These are phyloP conservation scores for Metalampra italica DNA, from an alignment of 2,888 invertebrate genomes.

Conservation along the genomic window DNA sequence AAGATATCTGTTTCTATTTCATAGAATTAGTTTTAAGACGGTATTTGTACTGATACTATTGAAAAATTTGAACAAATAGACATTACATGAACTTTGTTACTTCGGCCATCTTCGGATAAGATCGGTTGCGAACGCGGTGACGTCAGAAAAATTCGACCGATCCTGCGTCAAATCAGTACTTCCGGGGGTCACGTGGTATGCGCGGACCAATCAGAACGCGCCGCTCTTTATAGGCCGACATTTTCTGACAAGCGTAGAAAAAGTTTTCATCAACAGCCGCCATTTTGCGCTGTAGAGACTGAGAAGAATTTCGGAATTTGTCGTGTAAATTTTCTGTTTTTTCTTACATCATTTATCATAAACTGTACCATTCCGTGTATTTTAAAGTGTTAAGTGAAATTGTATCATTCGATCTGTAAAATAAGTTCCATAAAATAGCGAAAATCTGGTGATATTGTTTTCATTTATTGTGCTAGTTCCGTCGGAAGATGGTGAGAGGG, in stretches of 20 bases:
- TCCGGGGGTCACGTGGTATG: slow-evolving; percentile 74
- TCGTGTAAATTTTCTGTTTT: slow-evolving; percentile 83
- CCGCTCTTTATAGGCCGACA: slow-evolving; percentile 74
- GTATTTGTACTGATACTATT: neutral
- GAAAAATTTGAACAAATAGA: slow-evolving; percentile 12
- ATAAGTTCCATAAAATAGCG: slow-evolving; percentile 68
- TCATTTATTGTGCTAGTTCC: slow-evolving; percentile 86
- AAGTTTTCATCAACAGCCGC: slow-evolving; percentile 97
- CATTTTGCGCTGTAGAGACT: slow-evolving; percentile 92
- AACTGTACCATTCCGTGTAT: slow-evolving; percentile 79
- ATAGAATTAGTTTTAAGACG: neutral
- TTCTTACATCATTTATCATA: slow-evolving; percentile 78
- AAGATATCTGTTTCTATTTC: neutral
- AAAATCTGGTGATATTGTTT: slow-evolving; percentile 81
- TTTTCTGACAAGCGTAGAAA: slow-evolving; percentile 96
- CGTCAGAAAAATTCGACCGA: slow-evolving; percentile 69
- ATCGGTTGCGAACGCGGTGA: slow-evolving; percentile 63
- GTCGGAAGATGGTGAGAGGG: slow-evolving; percentile 87
- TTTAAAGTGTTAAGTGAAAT: slow-evolving; percentile 79
- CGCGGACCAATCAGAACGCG: slow-evolving; percentile 61
- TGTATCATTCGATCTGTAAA: slow-evolving; percentile 64
- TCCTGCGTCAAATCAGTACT: slow-evolving; percentile 65
- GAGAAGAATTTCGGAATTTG: slow-evolving; percentile 86
- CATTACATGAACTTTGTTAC: slow-evolving; percentile 32
- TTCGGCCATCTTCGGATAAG: slow-evolving; percentile 50